phyloP scores from a whole-genome alignment of 1,140 invertebrate species.

The Sarcophaga peregrina region DNA sequence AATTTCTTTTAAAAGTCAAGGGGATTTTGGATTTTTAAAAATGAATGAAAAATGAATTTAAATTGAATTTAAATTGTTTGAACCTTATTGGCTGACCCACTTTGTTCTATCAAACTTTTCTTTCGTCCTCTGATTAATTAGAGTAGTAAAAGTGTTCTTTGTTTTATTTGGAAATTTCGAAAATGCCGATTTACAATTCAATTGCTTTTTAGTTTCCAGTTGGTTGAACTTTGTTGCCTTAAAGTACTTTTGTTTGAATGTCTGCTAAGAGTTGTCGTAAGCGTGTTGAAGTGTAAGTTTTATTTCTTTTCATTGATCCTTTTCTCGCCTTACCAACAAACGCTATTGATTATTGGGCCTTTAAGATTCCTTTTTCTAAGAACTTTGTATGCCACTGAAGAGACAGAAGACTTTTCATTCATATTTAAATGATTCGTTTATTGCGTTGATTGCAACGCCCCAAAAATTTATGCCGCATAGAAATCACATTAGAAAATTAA shows the following conservation, averaged over 20 bases:
- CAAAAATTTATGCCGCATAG: no score
- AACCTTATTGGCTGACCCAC: neutral
- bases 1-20: neutral
- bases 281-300: slow-evolving; percentile 10
- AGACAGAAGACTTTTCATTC: no score
- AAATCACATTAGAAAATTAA: no score
- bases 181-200: neutral
- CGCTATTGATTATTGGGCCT: no score
- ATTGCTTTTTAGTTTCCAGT: neutral
- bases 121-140: neutral
- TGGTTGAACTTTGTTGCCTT: neutral
- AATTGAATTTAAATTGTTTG: slow-evolving; percentile 11
- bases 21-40: no score
- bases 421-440: no score
- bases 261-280: neutral
- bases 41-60: neutral
- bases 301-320: neutral
- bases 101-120: neutral
- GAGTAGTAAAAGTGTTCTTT: neutral
- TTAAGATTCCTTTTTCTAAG: no score
- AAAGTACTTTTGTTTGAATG: neutral
- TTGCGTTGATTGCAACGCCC: no score
- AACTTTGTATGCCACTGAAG: no score
- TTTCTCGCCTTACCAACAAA: neutral
- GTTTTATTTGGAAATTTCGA: neutral